A percentile compares a stretch with the other conserved stretches of the same genome.
Conservation (phyloP, 2,888 invertebrate genomes). For the Scaeva pyrastri region DNA sequence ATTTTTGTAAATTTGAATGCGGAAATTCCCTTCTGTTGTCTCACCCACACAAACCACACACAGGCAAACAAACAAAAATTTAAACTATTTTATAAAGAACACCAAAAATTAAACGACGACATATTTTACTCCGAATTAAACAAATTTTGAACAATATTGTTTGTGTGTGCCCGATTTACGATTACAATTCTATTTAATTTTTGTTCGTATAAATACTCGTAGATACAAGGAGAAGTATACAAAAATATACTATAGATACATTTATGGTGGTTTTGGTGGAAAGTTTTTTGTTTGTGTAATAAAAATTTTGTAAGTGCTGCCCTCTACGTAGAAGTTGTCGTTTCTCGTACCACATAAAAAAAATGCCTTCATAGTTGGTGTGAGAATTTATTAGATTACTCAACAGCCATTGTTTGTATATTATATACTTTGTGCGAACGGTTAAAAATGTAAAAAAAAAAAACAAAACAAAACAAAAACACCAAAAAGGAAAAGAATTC, state of each 20-base stretch:
- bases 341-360: constrained; percentile 69
- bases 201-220: too few relatives aligned
- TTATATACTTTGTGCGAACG: constrained; percentile 64
- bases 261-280: constrained; percentile 68
- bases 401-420: constrained; percentile 70
- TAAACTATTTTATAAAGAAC: constrained; percentile 1
- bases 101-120: neutral
- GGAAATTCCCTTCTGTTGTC: constrained; percentile 40
- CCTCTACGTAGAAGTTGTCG: constrained; percentile 39
- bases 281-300: constrained; percentile 71
- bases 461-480: constrained; percentile 26
- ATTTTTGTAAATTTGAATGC: constrained; percentile 25
- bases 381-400: constrained; percentile 75
- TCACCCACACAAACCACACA: constrained; percentile 20
- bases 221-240: neutral
- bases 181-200: constrained; percentile 29
- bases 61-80: neutral
- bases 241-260: constrained; percentile 57
- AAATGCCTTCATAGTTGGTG: constrained; percentile 65
- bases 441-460: constrained; percentile 43
- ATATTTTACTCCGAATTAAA: constrained; percentile 64
- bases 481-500: constrained; percentile 56
- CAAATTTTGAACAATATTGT: constrained; percentile 67
- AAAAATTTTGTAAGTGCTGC: constrained; percentile 60
- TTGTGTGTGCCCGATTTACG: constrained; percentile 61